Conservation (phyloP, 2,888 invertebrate species). For the Dorcus hopei region DNA sequence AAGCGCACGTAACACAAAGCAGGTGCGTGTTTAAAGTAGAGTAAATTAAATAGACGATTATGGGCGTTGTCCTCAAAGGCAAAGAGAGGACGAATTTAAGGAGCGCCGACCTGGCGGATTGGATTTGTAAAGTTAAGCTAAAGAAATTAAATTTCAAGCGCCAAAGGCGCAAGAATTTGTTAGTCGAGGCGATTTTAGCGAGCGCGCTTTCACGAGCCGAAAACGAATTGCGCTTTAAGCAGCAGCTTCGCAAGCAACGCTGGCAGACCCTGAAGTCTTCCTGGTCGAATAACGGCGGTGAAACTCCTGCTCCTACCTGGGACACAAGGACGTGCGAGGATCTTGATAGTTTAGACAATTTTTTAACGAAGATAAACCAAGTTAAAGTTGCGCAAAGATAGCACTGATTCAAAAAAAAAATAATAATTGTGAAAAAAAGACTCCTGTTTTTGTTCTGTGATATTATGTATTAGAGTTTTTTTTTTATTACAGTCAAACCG, state of each 20-base stretch:
- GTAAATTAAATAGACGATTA: slow-evolving; percentile 9
- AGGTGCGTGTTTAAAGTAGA: slow-evolving; percentile 11
- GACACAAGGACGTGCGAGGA: slow-evolving; percentile 50
- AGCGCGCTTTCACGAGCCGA: slow-evolving; percentile 60
- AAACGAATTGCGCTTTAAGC: slow-evolving; percentile 59
- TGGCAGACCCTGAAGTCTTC: slow-evolving; percentile 50
- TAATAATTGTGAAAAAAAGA: slow-evolving; percentile 8
- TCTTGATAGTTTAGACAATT: slow-evolving; percentile 62
- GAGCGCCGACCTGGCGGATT: slow-evolving; percentile 58
- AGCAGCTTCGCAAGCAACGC: slow-evolving; percentile 59
- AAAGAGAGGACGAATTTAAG: slow-evolving; percentile 33
- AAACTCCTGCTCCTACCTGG: slow-evolving; percentile 19
- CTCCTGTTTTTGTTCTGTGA: slow-evolving; percentile 37
- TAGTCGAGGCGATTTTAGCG: slow-evolving; percentile 63
- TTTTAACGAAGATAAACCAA: slow-evolving; percentile 62
- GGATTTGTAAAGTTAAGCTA: slow-evolving; percentile 63
- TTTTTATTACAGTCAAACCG: slow-evolving; percentile 47
- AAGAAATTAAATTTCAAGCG: slow-evolving; percentile 59
- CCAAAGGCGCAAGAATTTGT: slow-evolving; percentile 59
- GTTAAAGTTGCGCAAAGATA: slow-evolving; percentile 54
- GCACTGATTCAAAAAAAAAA: slow-evolving; percentile 24
- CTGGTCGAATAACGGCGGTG: slow-evolving; percentile 16
- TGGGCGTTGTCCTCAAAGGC: slow-evolving; percentile 10
- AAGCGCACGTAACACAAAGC: neutral
- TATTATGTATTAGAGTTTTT: slow-evolving; percentile 40